phyloP scores from a whole-genome alignment of 1,140 invertebrate genomes.

The Sitobion miscanthi region DNA sequence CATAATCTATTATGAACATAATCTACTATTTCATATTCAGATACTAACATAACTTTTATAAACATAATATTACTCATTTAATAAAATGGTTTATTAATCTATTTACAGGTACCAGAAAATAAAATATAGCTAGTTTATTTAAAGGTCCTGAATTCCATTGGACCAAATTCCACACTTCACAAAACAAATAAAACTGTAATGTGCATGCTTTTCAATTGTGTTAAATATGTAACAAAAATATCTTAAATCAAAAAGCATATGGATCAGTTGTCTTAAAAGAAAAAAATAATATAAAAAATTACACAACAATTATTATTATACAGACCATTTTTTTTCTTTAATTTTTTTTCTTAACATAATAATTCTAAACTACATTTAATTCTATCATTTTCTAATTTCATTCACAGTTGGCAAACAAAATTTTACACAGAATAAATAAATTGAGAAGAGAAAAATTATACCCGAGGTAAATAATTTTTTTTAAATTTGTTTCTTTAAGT shows the following conservation, averaged over 20 bases:
- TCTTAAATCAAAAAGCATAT: not conserved
- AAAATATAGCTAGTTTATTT: not conserved
- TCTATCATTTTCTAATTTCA: conserved; percentile 52
- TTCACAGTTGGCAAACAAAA: conserved; percentile 53
- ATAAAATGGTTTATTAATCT: not conserved
- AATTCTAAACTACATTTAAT: conserved; percentile 42
- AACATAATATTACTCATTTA: not conserved
- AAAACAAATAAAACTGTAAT: not conserved
- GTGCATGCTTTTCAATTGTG: not conserved
- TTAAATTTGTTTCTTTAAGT: conserved; percentile 14
- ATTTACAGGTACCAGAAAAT: not conserved
- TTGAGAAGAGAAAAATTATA: conserved; percentile 14
- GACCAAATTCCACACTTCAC: not conserved
- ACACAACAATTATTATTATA: conserved; percentile 23
- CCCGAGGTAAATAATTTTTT: not conserved
- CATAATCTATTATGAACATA: not conserved
- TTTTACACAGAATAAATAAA: conserved; percentile 51
- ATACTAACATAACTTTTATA: not conserved
- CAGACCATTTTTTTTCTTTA: conserved; percentile 40
- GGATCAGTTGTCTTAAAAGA: not conserved
- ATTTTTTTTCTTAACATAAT: conserved; percentile 50
- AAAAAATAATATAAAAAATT: conserved; percentile 23
- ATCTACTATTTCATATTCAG: not conserved
- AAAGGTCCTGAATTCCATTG: not conserved
- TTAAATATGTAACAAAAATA: not conserved